Conservation (phyloP, 2,113 vertebrate genomes). For the Tragelaphus imberbis region DNA sequence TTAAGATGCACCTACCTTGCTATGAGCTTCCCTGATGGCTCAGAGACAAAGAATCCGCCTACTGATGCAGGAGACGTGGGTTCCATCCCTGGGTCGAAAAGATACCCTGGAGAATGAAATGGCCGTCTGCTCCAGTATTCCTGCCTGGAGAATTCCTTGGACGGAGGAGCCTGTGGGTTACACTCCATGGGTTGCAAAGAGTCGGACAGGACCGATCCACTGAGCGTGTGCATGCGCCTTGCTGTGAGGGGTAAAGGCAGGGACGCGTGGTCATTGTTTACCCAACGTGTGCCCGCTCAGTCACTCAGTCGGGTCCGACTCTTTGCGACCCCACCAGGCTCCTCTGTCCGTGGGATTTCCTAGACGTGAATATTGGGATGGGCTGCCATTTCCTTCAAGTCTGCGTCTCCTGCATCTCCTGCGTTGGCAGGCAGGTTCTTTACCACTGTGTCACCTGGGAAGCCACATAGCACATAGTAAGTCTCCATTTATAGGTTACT, state of each 20-base stretch:
- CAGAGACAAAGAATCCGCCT: background rate
- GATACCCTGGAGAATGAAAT: background rate
- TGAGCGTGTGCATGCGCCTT: rapidly evolving
- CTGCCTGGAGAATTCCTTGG: background rate
- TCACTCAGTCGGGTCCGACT: rapidly evolving
- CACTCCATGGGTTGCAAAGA: background rate
- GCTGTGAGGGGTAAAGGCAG: background rate
- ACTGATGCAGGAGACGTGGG: background rate
- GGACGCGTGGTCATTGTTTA: rapidly evolving
- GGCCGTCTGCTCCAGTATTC: background rate
- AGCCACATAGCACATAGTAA: background rate
- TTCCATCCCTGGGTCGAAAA: background rate
- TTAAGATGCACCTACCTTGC: rapidly evolving
- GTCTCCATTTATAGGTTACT: background rate
- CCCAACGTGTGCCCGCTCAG: rapidly evolving
- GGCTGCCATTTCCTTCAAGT: background rate
- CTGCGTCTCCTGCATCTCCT: background rate
- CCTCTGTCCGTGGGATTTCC: background rate
- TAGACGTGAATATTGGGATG: rapidly evolving
- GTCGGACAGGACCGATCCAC: rapidly evolving
- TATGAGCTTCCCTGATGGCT: background rate
- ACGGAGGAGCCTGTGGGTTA: background rate
- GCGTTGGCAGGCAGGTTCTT: rapidly evolving
- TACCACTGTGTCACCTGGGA: background rate
- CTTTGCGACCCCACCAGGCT: background rate